Percentiles rank a stretch among this genome's conserved stretches.
These are phyloP conservation scores for Bombus consobrinus DNA, from an alignment of 1,140 invertebrate species.

Conservation along the genomic window DNA sequence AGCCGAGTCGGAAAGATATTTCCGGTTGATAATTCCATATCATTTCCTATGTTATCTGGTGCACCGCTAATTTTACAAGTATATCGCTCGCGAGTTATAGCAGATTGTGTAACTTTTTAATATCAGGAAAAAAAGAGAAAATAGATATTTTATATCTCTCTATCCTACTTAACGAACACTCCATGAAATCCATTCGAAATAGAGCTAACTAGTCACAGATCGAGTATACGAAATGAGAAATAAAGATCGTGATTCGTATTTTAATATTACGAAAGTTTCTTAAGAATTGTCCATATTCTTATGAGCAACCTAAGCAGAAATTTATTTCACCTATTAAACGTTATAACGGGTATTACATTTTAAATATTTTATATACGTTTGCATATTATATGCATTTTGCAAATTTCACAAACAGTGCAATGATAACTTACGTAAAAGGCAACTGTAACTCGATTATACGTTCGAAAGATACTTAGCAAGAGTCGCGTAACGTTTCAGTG, in stretches of 20 bases:
- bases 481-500: not conserved
- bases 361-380: not conserved
- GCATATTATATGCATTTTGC: not conserved
- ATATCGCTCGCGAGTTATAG: constrained; percentile 2
- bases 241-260: not conserved
- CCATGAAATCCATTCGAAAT: not conserved
- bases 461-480: not conserved
- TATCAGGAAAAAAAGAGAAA: not conserved
- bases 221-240: not conserved
- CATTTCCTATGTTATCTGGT: constrained; percentile 57
- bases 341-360: not conserved
- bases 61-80: constrained; percentile 25
- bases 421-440: not conserved
- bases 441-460: not conserved
- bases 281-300: no score
- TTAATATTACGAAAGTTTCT: no score
- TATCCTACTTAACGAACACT: not conserved
- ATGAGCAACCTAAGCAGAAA: not conserved
- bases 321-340: not conserved
- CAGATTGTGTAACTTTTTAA: constrained; percentile 21
- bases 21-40: constrained; percentile 59
- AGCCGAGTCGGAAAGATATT: constrained; percentile 49
- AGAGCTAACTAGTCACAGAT: no score
- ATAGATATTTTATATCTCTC: not conserved
- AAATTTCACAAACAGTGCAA: not conserved